phyloP scores from a whole-genome alignment of 1,140 invertebrate genomes.

The Polyergus mexicanus region DNA sequence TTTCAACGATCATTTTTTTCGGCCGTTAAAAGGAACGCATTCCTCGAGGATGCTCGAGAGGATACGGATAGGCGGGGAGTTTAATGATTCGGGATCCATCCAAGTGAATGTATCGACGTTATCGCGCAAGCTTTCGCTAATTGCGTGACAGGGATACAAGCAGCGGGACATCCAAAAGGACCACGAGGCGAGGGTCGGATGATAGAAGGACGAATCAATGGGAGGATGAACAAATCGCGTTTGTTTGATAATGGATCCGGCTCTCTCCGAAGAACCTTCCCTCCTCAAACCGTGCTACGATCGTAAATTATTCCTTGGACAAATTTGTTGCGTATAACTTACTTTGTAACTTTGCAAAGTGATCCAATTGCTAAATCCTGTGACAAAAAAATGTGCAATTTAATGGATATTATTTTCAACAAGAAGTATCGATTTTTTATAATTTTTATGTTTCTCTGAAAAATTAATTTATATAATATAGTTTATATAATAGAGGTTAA shows the following conservation, averaged over 20 bases:
- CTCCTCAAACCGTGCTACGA: slow-evolving; percentile 2
- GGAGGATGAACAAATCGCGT: slow-evolving; percentile 46
- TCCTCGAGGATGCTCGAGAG: slow-evolving; percentile 19
- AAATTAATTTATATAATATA: background rate
- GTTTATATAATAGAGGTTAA: background rate
- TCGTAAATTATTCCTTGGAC: slow-evolving; percentile 37
- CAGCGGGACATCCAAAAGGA: slow-evolving; percentile 21
- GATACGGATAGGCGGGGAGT: background rate
- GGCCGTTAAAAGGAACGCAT: slow-evolving; percentile 8
- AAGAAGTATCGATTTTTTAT: background rate
- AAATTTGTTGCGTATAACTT: background rate
- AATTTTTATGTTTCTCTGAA: background rate
- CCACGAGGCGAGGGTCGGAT: background rate
- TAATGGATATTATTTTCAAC: background rate
- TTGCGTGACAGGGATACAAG: slow-evolving; percentile 71
- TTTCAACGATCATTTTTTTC: slow-evolving; percentile 18
- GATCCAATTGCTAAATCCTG: background rate
- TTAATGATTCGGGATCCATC: slow-evolving; percentile 64
- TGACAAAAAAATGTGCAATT: background rate
- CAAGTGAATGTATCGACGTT: slow-evolving; percentile 66
- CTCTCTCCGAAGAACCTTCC: slow-evolving; percentile 20
- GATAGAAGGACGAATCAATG: slow-evolving; percentile 16
- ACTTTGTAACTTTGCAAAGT: slow-evolving; percentile 13
- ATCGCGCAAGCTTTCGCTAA: slow-evolving; percentile 76
- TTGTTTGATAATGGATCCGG: slow-evolving; percentile 52